Evolutionary conservation across 2,888 invertebrate species (phyloP).

Genomic region (Caenorhabditis imperialis): DNA sequence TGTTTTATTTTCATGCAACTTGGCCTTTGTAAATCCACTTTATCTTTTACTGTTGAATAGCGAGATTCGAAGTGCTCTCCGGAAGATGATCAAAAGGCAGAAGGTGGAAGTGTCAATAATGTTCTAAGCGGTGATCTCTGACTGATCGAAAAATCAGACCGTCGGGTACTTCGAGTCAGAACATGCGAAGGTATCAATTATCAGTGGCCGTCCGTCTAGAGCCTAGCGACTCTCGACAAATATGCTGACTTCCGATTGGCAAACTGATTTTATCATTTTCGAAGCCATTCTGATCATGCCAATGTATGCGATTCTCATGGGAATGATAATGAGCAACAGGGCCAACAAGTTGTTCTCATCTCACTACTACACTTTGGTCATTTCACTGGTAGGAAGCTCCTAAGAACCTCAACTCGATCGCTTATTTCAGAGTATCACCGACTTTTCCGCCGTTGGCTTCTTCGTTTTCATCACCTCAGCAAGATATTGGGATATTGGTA

Average conservation of each 20-base stretch:
- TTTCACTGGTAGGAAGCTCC: background rate
- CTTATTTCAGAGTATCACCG: no score
- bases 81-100: no score
- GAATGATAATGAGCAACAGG: background rate
- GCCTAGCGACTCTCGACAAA: no score
- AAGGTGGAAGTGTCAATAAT: no score
- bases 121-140: no score
- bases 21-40: no score
- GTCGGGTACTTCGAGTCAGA: no score
- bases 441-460: background rate
- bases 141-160: no score
- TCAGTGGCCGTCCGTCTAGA: background rate
- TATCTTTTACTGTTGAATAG: no score
- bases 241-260: background rate
- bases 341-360: background rate
- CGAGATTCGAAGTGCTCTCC: no score
- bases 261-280: background rate
- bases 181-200: background rate
- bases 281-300: background rate
- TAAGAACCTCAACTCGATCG: no score
- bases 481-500: background rate
- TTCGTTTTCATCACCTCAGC: background rate
- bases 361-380: background rate
- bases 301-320: background rate
- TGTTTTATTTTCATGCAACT: no score